Percentiles rank a stretch among this genome's conserved stretches.
These are phyloP conservation scores for Dichetophora obliterata DNA, from an alignment of 2,888 invertebrate species.

Conservation along the genomic window DNA sequence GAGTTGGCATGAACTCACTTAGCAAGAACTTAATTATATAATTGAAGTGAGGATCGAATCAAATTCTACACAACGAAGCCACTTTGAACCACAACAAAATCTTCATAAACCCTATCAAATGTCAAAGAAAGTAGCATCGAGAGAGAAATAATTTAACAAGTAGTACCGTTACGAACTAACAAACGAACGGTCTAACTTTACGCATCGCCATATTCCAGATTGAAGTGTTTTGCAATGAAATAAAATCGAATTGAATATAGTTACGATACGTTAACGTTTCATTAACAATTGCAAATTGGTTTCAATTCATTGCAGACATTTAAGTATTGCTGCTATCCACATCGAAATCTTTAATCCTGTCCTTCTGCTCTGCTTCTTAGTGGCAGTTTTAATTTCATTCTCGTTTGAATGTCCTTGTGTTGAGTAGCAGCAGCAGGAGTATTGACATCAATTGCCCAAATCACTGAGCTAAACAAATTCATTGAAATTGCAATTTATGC, in stretches of 20 bases:
- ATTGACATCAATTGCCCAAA: constrained; percentile 61
- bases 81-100: constrained; percentile 44
- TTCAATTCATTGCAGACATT: constrained; percentile 58
- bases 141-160: constrained; percentile 15
- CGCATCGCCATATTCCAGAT: neutral
- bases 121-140: constrained; percentile 56
- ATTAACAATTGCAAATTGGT: constrained; percentile 64
- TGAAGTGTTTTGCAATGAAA: neutral
- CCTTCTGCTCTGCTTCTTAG: neutral
- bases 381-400: no score
- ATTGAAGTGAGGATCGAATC: constrained; percentile 62
- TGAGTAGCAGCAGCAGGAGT: neutral
- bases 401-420: neutral
- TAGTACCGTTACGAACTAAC: neutral
- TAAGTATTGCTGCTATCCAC: constrained; percentile 21
- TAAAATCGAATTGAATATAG: constrained; percentile 6
- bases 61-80: neutral
- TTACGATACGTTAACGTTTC: constrained; percentile 49
- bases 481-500: constrained; percentile 61
- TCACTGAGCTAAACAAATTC: constrained; percentile 65
- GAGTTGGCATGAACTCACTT: neutral
- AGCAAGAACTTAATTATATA: constrained; percentile 64
- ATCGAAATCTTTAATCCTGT: neutral
- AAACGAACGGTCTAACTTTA: neutral
- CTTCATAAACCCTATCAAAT: constrained; percentile 58